Conservation (phyloP, 2,797 vertebrate species). For the Acanthornis magna region DNA sequence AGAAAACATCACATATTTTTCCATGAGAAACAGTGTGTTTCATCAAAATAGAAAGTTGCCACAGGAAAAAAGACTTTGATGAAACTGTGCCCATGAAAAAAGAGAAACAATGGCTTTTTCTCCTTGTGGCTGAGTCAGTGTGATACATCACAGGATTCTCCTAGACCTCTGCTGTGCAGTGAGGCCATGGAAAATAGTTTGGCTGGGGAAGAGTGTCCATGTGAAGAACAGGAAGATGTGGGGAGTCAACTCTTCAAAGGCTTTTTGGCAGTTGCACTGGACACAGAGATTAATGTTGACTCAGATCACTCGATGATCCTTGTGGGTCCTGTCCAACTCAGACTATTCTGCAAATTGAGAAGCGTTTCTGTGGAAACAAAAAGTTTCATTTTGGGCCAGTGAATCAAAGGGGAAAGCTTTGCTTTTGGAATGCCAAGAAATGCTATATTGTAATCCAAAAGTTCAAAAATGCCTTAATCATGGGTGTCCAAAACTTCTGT, state of each 20-base stretch:
- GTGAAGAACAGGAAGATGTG: background rate
- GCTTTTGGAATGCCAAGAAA: background rate
- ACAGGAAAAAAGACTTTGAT: background rate
- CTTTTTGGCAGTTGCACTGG: background rate
- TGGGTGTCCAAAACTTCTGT: background rate
- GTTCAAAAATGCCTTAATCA: background rate
- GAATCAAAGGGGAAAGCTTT: background rate
- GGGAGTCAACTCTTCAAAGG: background rate
- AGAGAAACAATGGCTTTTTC: background rate
- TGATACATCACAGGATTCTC: background rate
- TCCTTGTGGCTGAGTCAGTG: background rate
- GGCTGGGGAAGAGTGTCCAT: background rate
- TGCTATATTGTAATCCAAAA: background rate
- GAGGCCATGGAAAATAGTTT: background rate
- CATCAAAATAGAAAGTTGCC: slow-evolving; percentile 3
- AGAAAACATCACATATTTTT: background rate
- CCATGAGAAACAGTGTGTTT: background rate
- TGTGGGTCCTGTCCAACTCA: background rate
- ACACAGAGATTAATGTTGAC: background rate
- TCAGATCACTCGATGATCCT: background rate
- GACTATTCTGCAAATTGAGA: background rate
- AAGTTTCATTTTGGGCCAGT: background rate
- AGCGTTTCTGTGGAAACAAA: background rate
- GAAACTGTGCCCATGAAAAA: background rate
- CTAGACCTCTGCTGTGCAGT: background rate